Conservation (phyloP, 1,140 invertebrate species). For the Cydia fagiglandana region DNA sequence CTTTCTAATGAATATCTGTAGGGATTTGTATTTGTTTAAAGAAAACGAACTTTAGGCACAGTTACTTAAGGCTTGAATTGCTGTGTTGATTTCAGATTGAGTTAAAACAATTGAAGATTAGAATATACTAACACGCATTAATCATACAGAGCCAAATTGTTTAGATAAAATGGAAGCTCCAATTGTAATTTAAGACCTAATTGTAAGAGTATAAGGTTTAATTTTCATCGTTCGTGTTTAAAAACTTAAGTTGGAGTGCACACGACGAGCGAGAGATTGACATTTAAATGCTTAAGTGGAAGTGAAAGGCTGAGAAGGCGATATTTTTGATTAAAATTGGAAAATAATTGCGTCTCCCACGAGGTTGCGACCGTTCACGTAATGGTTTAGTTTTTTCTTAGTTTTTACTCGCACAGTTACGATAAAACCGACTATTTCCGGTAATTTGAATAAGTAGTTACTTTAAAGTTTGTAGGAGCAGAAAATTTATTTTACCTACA, state of each 20-base stretch:
- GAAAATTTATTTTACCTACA: not conserved
- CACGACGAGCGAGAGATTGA: conserved; percentile 62
- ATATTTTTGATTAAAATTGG: conserved; percentile 78
- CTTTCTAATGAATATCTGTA: conserved; percentile 62
- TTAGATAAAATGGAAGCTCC: conserved; percentile 42
- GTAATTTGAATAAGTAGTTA: conserved; percentile 43
- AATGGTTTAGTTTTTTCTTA: conserved; percentile 63
- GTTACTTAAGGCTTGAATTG: conserved; percentile 34
- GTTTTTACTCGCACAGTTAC: conserved; percentile 55
- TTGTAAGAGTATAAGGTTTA: conserved; percentile 35
- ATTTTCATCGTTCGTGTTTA: conserved; percentile 24
- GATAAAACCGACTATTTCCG: conserved; percentile 64
- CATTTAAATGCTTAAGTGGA: conserved; percentile 76
- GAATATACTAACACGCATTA: conserved; percentile 52
- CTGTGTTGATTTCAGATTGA: conserved; percentile 30
- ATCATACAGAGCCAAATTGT: conserved; percentile 64
- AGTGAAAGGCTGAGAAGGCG: conserved; percentile 69
- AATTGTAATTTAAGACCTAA: conserved; percentile 28
- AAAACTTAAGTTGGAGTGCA: conserved; percentile 54
- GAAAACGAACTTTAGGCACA: conserved; percentile 37
- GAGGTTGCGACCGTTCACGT: conserved; percentile 55
- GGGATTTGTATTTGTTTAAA: conserved; percentile 41
- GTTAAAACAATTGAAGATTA: conserved; percentile 30
- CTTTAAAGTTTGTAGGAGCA: not conserved
- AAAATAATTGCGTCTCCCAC: conserved; percentile 77